Evolutionary conservation across 2,113 vertebrate species (phyloP), one percentile per base, ranked within the genome.

Genomic region (Chlorodrepanis virens): DNA sequence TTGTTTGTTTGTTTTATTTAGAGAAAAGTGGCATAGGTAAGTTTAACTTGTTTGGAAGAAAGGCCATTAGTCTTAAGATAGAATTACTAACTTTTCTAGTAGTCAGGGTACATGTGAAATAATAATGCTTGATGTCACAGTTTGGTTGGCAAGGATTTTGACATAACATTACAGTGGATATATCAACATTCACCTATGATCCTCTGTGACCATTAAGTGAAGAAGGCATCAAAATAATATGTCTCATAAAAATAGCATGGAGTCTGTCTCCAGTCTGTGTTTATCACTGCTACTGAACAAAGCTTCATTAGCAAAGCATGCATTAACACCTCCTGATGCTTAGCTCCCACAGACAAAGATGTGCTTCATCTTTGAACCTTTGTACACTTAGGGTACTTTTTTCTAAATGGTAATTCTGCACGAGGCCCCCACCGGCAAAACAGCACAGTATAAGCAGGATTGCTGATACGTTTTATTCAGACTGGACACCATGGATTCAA

Each of bases 141-240:
- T 90, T 92, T 84, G 39, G 60, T 90, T 94, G 67, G 33, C 86
- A 90, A 64, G 64, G 28, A 78, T 92, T 70, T 92, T 92, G 89
- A 67, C 89, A 95, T 76, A 90, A 82, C 86, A 96, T 64, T 94
- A 83, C 47, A 81, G 31, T 52, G 68, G 67, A 67, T 92, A 67
- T 90, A 94, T 83, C 88, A 92, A 86, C 89, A 92, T 59, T 77
- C 39, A 80, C 95, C 42, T 50, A 35, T 83, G 0, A 89, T 70
- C 33, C 39, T 60, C 52, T 80, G 50, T 67, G 47, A 70, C 83
- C 35, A 12, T 78, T 74, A 83, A 93, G 33, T 59, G 44, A 88
- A 72, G 90, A 92, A 96, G 52, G 68, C 63, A 87, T 86, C 89
- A 96, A 93, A 94, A 95, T 92, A 94, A 70, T 56, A 20, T 5